Evolutionary conservation across 2,113 vertebrate species (phyloP), one percentile per base, ranked within the genome.

Genomic region (Muntiacus reevesi): DNA sequence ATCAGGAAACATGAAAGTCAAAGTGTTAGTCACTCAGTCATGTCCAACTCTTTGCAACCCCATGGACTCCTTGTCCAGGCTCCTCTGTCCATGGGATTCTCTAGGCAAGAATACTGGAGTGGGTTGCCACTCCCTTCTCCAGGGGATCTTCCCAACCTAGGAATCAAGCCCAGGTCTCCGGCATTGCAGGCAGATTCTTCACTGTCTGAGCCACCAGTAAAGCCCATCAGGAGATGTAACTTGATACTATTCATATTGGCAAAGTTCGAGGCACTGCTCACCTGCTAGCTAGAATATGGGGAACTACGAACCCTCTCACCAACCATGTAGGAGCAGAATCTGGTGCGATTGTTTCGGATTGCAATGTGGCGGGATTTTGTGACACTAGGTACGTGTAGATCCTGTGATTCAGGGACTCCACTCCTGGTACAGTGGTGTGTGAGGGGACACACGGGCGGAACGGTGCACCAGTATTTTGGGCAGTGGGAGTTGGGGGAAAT

Each of bases 161-260:
- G n/a, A 5, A 71, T 0, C 40, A 21, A 71, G 40, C 5, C 10
- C 19, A 0, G 0, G n/a, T 71, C 10, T 40, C 67, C 19, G 23
- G 19, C 10, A 23, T 11, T 71, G n/a, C 67, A 23, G 3, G n/a
- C 67, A 40, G 10, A 40, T 23, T 71, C 67, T 71, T 40, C 6
- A 71, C 67, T n/a, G 6, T 71, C 19, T 71, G n/a, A 40, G n/a
- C 67, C 67, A 40, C 19, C 9, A 71, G 67, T n/a, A 1, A 40
- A 40, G 67, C 67, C n/a, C 67, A 40, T 40, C 67, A 71, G 33
- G 40, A 40, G 25, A 57, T 54, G 87, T 6, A 27, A 36, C n/a
- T 95, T 52, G 59, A 62, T 55, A 59, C 16, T 55, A 30, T 52
- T 74, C 47, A 87, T 62, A 50, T 2, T 40, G 33, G 33, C 9